phyloP scores from a whole-genome alignment of 2,888 invertebrate species.

The Andrena praecox region DNA sequence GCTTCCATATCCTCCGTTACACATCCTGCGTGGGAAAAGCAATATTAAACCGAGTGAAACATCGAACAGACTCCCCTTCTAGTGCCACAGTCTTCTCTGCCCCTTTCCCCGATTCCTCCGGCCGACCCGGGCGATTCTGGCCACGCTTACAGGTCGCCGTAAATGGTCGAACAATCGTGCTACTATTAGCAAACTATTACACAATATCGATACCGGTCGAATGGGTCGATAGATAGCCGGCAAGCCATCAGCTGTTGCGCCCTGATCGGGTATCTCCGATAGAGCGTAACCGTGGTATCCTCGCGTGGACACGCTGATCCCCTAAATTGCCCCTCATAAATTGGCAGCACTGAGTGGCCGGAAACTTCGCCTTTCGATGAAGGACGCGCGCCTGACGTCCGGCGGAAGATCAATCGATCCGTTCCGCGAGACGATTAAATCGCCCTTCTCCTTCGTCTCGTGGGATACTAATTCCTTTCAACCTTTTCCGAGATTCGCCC shows the following conservation, averaged over 20 bases:
- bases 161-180: constrained; percentile 76
- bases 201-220: constrained; percentile 73
- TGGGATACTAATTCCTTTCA: too few relatives aligned
- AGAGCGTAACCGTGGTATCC: constrained; percentile 54
- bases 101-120: constrained; percentile 27
- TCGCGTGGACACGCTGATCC: constrained; percentile 55
- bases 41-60: too few relatives aligned
- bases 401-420: constrained; percentile 9
- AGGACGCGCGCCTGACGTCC: constrained; percentile 24
- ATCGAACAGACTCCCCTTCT: neutral
- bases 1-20: too few relatives aligned
- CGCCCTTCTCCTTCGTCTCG: neutral
- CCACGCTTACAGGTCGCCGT: constrained; percentile 67
- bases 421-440: constrained; percentile 24
- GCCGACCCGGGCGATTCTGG: constrained; percentile 30
- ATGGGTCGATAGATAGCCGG: constrained; percentile 76
- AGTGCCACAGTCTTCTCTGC: constrained; percentile 13
- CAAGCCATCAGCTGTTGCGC: constrained; percentile 80
- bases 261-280: constrained; percentile 73
- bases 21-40: too few relatives aligned
- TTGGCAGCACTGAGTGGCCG: constrained; percentile 45
- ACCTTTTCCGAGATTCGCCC: too few relatives aligned
- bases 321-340: constrained; percentile 68
- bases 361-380: constrained; percentile 30
- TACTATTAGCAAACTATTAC: constrained; percentile 80